A percentile compares a stretch with the other conserved stretches of the same genome.
phyloP scores from a whole-genome alignment of 92 coral and sea anemone genomes.

The Zoanthus solanderi region DNA sequence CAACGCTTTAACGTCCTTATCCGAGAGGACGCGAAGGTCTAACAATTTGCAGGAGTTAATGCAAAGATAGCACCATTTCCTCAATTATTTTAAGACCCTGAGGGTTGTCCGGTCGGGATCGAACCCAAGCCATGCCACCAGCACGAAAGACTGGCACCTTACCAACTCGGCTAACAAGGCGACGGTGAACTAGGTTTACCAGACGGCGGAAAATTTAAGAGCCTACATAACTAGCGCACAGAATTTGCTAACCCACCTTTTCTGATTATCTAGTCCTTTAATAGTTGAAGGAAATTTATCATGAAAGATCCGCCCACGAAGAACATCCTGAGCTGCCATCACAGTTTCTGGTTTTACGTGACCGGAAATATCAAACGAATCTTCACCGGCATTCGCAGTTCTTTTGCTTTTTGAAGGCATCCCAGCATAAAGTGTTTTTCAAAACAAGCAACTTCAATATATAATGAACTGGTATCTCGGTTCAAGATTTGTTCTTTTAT shows the following conservation, averaged over 20 bases:
- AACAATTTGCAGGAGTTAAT: no score
- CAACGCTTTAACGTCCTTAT: no score
- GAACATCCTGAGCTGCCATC: conserved; percentile 52
- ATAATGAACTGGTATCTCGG: neutral
- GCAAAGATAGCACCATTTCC: no score
- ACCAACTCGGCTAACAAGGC: no score
- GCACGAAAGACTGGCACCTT: no score
- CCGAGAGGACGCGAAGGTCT: no score
- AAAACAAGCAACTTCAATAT: conserved; percentile 8
- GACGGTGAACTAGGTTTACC: no score
- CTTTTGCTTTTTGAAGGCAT: conserved; percentile 47
- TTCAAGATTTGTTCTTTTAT: neutral
- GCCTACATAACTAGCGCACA: neutral
- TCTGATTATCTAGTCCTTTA: conserved; percentile 82
- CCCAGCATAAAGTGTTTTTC: neutral
- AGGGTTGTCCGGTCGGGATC: no score
- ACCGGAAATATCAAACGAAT: conserved; percentile 13
- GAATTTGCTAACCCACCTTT: conserved; percentile 48
- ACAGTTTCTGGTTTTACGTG: conserved; percentile 47
- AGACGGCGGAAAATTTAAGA: no score
- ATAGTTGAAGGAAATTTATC: conserved; percentile 71
- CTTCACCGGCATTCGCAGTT: neutral
- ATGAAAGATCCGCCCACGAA: conserved; percentile 85
- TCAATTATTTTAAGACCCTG: no score
- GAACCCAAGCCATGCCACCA: no score